These are phyloP conservation scores for Neria commutata DNA, from an alignment of 2,888 invertebrate species.

Conservation along the genomic window DNA sequence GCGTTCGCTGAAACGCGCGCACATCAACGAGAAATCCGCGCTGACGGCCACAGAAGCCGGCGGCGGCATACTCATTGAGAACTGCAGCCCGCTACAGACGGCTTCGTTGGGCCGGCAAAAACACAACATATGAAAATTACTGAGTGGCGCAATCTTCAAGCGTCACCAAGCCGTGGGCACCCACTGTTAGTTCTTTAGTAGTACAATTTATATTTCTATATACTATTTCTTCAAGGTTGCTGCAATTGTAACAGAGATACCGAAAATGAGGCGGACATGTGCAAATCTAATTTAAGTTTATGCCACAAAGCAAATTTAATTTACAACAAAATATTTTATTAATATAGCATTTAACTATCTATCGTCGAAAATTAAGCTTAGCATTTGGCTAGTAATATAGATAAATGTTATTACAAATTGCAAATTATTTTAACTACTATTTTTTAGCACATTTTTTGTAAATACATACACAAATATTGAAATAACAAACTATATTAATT, in stretches of 20 bases:
- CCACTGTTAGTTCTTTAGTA: slow-evolving; percentile 15
- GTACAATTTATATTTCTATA: background rate
- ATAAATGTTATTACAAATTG: no score
- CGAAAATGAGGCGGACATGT: slow-evolving; percentile 45
- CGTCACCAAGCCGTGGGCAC: slow-evolving; percentile 21
- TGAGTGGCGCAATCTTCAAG: slow-evolving; percentile 33
- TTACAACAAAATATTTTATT: slow-evolving; percentile 23
- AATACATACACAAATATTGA: slow-evolving; percentile 29
- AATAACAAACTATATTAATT: no score
- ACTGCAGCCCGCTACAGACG: slow-evolving; percentile 53
- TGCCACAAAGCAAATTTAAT: no score
- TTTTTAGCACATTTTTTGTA: slow-evolving; percentile 42
- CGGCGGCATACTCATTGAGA: slow-evolving; percentile 49
- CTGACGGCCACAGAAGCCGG: slow-evolving; percentile 33
- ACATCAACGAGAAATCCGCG: slow-evolving; percentile 45
- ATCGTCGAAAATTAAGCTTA: no score
- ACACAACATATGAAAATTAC: slow-evolving; percentile 53
- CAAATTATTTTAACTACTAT: no score
- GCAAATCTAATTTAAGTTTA: slow-evolving; percentile 48
- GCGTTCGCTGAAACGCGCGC: slow-evolving; percentile 57
- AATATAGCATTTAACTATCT: slow-evolving; percentile 22
- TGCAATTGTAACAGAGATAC: no score
- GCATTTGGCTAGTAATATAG: no score
- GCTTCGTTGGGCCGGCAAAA: slow-evolving; percentile 58
- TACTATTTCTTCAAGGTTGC: background rate